Evolutionary conservation across 1,140 invertebrate genomes (phyloP).

Genomic region (Leptopilina boulardi): DNA sequence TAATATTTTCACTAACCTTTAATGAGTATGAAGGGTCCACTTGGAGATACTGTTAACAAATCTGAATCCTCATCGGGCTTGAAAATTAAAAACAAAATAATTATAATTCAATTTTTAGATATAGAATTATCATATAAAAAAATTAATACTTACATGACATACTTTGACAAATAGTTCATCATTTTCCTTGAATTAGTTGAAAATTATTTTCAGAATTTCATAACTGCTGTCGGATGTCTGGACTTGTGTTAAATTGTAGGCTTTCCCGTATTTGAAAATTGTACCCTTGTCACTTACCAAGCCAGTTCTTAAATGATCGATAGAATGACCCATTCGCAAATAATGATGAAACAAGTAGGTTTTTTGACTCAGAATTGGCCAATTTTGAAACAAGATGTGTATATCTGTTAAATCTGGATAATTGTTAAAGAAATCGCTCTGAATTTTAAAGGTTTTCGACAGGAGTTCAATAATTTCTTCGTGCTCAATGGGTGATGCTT

Average conservation of each 20-base stretch:
- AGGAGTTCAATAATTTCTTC: not conserved
- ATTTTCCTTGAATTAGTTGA: not conserved
- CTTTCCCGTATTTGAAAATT: not conserved
- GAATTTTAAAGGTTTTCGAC: not conserved
- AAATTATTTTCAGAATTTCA: not conserved
- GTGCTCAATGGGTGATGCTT: not conserved
- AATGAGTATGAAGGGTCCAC: no score
- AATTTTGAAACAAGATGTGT: not conserved
- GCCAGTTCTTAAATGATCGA: not conserved
- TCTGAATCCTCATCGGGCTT: not conserved
- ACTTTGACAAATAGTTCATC: not conserved
- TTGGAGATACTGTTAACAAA: no score
- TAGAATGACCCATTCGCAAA: not conserved
- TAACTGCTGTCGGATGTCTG: not conserved
- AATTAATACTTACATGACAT: not conserved
- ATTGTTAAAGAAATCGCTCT: not conserved
- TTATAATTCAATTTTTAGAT: not conserved
- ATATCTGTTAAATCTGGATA: not conserved
- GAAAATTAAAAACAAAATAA: not conserved
- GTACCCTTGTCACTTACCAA: not conserved
- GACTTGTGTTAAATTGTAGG: not conserved
- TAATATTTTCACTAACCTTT: no score
- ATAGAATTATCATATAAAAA: not conserved
- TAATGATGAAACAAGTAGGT: not conserved
- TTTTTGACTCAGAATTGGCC: not conserved